A percentile compares a stretch with the other conserved stretches of the same genome.
phyloP scores from a whole-genome alignment of 2,113 vertebrate genomes.

The Abramis brama region DNA sequence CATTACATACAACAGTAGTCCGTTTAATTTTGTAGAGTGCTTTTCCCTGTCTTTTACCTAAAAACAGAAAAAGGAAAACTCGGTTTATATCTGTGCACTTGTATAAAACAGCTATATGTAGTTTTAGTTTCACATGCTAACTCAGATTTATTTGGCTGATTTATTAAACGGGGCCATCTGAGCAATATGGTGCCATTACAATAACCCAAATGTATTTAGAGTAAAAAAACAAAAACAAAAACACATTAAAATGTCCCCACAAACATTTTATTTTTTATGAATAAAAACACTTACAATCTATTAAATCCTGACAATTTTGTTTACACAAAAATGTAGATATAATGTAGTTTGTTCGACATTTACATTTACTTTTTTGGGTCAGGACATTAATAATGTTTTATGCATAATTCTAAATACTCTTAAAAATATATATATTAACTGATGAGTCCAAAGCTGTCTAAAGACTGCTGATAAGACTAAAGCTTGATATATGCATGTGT shows the following conservation, averaged over 20 bases:
- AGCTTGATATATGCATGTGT: neutral
- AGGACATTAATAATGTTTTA: too few relatives aligned
- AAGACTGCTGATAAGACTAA: neutral
- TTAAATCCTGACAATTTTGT: neutral
- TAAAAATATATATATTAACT: too few relatives aligned
- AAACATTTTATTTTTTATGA: neutral
- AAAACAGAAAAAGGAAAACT: too few relatives aligned
- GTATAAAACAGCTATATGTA: too few relatives aligned
- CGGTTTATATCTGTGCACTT: too few relatives aligned
- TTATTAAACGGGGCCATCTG: neutral
- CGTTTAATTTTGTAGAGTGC: neutral
- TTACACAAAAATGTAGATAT: neutral
- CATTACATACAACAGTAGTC: neutral
- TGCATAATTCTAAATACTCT: too few relatives aligned
- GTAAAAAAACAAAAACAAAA: neutral
- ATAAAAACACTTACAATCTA: neutral
- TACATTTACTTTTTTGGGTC: neutral
- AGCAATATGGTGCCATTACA: neutral
- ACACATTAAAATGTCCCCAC: too few relatives aligned
- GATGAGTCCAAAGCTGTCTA: too few relatives aligned
- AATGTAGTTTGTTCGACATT: neutral
- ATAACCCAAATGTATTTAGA: neutral
- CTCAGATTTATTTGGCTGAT: too few relatives aligned
- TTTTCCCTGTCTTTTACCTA: neutral
- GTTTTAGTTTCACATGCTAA: too few relatives aligned